phyloP scores from a whole-genome alignment of 2,797 vertebrate species.

The Balearica regulorum region DNA sequence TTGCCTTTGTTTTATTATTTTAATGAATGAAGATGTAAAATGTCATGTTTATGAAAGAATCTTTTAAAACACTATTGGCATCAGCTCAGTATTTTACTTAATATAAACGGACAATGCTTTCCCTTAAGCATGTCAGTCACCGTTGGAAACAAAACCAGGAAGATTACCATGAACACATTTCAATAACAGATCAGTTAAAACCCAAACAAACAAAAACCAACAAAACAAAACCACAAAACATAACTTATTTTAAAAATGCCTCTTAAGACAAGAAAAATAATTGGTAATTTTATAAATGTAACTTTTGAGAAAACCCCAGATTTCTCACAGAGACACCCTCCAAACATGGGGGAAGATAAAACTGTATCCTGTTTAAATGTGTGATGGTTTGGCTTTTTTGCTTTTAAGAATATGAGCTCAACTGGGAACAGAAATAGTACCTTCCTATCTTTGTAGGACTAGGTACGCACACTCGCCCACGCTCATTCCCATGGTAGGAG shows the following conservation, averaged over 20 bases:
- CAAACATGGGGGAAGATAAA: background rate
- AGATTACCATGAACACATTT: background rate
- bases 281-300: background rate
- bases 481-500: background rate
- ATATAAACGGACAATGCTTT: background rate
- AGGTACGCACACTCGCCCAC: rapidly evolving
- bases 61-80: background rate
- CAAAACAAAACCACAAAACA: background rate
- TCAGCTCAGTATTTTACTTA: background rate
- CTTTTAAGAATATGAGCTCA: background rate
- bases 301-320: background rate
- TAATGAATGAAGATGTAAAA: background rate
- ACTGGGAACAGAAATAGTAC: background rate
- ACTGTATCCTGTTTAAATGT: background rate
- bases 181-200: background rate
- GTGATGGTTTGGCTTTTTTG: background rate
- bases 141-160: background rate
- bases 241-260: background rate
- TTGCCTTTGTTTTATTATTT: background rate
- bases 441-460: background rate
- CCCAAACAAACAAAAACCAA: background rate
- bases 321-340: background rate
- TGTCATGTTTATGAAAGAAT: background rate
- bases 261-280: background rate
- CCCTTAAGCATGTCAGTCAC: background rate